Evolutionary conservation across 2,797 vertebrate species (phyloP).

Genomic region (Petrocephalus schoutedeni): DNA sequence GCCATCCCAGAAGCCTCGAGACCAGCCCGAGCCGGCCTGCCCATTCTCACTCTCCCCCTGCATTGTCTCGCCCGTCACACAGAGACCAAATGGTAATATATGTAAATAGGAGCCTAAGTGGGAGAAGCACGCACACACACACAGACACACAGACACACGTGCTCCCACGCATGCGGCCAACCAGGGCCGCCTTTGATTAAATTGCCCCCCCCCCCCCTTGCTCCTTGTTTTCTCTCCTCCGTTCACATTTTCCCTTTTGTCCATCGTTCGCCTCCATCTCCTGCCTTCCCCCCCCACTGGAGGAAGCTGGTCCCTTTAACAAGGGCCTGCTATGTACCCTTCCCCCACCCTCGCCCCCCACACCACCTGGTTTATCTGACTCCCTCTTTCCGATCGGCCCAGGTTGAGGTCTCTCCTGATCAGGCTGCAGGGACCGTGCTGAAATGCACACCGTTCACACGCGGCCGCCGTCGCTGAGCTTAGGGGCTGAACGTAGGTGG

Average conservation of each 20-base stretch:
- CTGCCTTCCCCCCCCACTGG: constrained; percentile 31
- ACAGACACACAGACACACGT: background rate
- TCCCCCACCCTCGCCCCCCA: constrained; percentile 33
- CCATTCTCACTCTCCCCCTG: background rate
- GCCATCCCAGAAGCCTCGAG: background rate
- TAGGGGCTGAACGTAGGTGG: constrained; percentile 19
- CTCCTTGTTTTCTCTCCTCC: background rate
- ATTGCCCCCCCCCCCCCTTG: background rate
- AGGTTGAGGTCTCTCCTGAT: constrained; percentile 29
- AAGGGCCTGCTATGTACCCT: constrained; percentile 34
- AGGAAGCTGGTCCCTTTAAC: constrained; percentile 40
- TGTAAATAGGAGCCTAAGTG: background rate
- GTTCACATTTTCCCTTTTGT: constrained; percentile 22
- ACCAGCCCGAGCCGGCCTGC: background rate
- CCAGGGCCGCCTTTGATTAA: background rate
- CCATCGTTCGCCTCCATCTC: constrained; percentile 30
- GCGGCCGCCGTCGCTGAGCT: background rate
- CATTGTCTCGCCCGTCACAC: background rate
- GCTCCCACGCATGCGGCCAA: background rate
- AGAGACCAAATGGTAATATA: background rate
- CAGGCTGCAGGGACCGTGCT: constrained; percentile 23
- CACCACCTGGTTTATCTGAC: background rate
- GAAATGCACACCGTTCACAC: background rate
- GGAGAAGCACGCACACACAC: background rate
- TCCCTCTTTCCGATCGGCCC: background rate